These are phyloP conservation scores for Cossypha niveicapilla DNA, from an alignment of 2,797 vertebrate genomes.

Conservation along the genomic window DNA sequence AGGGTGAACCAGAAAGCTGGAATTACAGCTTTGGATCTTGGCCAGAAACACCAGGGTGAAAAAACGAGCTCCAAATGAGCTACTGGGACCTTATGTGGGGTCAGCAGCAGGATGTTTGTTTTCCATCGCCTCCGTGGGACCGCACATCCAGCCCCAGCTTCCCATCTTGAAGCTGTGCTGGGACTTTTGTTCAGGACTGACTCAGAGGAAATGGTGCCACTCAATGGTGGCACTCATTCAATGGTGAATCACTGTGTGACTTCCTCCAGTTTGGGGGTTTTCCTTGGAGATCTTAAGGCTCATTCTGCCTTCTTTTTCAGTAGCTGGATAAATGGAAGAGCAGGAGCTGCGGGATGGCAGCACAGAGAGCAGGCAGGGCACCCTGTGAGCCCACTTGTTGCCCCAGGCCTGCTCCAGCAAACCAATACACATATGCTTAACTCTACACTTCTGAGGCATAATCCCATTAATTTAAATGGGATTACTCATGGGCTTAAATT, in stretches of 20 bases:
- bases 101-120: conserved; percentile 31
- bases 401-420: not conserved
- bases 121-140: conserved; percentile 4
- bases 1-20: not conserved
- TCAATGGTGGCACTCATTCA: not conserved
- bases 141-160: not conserved
- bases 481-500: conserved; percentile 46
- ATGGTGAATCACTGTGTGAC: not conserved
- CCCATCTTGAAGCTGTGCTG: not conserved
- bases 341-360: not conserved
- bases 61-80: not conserved
- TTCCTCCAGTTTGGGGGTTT: not conserved
- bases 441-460: conserved; percentile 52
- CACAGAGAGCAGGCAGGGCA: not conserved
- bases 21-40: not conserved
- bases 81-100: not conserved
- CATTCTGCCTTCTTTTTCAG: not conserved
- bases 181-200: conserved; percentile 27
- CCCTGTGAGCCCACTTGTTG: accelerated
- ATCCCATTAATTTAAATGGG: conserved; percentile 62
- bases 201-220: conserved; percentile 54
- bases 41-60: not conserved
- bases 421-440: conserved; percentile 29
- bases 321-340: not conserved
- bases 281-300: not conserved